Base-by-base conservation (phyloP, 2,888 invertebrate genomes). In the Lydus trimaculatus region DNA sequence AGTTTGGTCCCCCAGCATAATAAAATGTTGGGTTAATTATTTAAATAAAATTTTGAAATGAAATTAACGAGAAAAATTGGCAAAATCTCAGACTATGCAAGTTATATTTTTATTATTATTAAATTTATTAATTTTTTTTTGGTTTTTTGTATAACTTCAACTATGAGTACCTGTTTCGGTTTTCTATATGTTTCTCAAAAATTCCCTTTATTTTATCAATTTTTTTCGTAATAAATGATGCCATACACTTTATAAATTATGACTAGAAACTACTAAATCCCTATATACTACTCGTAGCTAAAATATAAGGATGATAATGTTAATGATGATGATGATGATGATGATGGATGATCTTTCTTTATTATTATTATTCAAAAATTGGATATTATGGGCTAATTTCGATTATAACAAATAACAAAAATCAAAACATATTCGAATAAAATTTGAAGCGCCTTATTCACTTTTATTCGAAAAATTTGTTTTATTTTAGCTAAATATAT, bases 211-310 rank as follows among this genome's bases (percentile, higher is more conserved):
- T 8, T 20, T 48, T 48, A 65, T 66, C 61, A 69, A 66, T 64
- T 65, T 67, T 65, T 76, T 71, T 73, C 69, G 69, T 75, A 73
- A 72, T 71, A 73, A 73, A 76, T 78, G 79, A 75, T 78, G 80
- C 80, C 80, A 80, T 79, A 79, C 79, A 77, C 75, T 73, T 73
- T 75, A 76, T 78, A 80, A 75, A 76, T 80, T 78, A 81, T 81
- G 77, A 79, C 81, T 81, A 80, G 75, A 76, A 72, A 73, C 79
- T 79, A 81, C 73, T 76, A 73, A 56, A 56, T 56, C 72, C 76
- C 78, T 79, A 79, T 76, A 74, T 72, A 74, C 82, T 82, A 78
- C 76, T 82, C 80, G 82, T 83, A 82, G 83, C 83, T 84, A 84
- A 82, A 83, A 82, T 82, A 80, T 82, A 80, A 78, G 75, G 72